Evolutionary conservation across 2,113 vertebrate species (phyloP).

Genomic region (Marmota flaviventris): DNA sequence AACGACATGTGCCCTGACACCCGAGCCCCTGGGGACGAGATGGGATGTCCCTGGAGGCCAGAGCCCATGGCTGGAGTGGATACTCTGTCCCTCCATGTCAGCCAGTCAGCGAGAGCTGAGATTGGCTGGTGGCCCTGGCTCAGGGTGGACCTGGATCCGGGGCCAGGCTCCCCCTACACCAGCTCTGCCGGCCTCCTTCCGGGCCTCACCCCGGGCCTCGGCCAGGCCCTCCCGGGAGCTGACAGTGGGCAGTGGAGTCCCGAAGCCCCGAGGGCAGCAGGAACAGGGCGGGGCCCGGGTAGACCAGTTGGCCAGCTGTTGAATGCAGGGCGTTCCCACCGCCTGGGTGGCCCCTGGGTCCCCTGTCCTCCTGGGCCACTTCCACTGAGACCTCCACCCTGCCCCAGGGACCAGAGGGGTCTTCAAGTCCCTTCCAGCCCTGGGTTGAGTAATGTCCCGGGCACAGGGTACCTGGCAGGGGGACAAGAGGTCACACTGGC

Average conservation of each 20-base stretch:
- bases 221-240: not conserved
- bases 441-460: not conserved
- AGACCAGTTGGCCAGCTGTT: not conserved
- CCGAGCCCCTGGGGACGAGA: not conserved
- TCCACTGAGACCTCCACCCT: not conserved
- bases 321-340: not conserved
- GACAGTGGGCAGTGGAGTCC: no score
- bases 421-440: not conserved
- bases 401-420: not conserved
- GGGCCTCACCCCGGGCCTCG: not conserved
- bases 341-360: not conserved
- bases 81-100: not conserved
- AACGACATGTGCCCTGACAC: not conserved
- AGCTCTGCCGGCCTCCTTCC: not conserved
- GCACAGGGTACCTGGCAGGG: not conserved
- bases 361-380: not conserved
- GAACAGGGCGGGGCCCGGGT: not conserved
- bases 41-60: not conserved
- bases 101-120: not conserved
- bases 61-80: not conserved
- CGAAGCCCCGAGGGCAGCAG: not conserved
- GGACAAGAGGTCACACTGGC: not conserved
- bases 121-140: not conserved
- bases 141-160: not conserved
- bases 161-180: not conserved